These are phyloP conservation scores for Danio jaintianensis DNA, from an alignment of 2,797 vertebrate genomes.

Conservation along the genomic window DNA sequence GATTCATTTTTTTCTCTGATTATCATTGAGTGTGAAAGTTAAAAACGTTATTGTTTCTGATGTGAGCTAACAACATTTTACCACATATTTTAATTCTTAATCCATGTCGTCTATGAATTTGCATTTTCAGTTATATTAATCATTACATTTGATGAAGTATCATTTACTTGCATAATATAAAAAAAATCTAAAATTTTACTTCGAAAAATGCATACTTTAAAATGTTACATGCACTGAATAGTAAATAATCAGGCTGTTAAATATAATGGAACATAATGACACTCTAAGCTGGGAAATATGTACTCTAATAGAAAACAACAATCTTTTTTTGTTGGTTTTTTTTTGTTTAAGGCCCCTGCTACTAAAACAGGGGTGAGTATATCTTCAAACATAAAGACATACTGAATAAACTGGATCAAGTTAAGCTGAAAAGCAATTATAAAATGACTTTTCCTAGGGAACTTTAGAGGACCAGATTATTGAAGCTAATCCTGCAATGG, in stretches of 20 bases:
- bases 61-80: slow-evolving; percentile 27
- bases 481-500: slow-evolving; percentile 96
- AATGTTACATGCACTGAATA: neutral
- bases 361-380: slow-evolving; percentile 77
- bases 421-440: neutral
- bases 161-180: neutral
- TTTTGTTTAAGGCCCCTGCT: slow-evolving; percentile 63
- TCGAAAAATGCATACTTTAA: neutral
- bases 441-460: slow-evolving; percentile 74
- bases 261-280: slow-evolving; percentile 1
- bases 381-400: neutral
- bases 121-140: neutral
- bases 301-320: slow-evolving; percentile 58
- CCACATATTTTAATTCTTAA: neutral
- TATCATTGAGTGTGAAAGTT: slow-evolving; percentile 1
- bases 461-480: slow-evolving; percentile 97
- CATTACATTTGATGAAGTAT: neutral
- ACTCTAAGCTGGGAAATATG: slow-evolving; percentile 2
- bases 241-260: slow-evolving; percentile 2
- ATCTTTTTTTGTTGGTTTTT: slow-evolving; percentile 3
- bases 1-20: neutral
- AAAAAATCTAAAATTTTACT: neutral
- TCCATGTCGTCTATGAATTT: neutral
- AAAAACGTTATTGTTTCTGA: slow-evolving; percentile 22
- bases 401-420: slow-evolving; percentile 6